phyloP scores from a whole-genome alignment of 2,797 vertebrate genomes.

The Dendrocincla tyrannina region DNA sequence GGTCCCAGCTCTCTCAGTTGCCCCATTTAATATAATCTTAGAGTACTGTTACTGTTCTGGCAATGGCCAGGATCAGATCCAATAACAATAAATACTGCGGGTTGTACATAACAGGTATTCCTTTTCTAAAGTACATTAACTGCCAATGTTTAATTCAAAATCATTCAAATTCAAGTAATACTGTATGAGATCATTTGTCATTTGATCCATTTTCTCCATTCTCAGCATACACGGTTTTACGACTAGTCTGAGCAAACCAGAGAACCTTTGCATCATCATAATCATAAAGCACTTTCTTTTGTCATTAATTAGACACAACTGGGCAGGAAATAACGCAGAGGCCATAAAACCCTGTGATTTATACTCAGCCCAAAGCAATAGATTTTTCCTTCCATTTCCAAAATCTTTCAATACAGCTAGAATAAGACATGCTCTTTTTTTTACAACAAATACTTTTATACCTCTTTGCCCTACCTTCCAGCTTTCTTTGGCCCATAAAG shows the following conservation, averaged over 20 bases:
- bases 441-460: not conserved
- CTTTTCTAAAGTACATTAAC: not conserved
- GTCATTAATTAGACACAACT: slow-evolving; percentile 67
- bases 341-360: slow-evolving; percentile 28
- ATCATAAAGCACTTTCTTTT: slow-evolving; percentile 59
- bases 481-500: not conserved
- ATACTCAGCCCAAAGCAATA: slow-evolving; percentile 27
- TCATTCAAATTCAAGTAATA: not conserved
- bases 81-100: not conserved
- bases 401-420: not conserved
- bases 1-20: not conserved
- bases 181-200: not conserved
- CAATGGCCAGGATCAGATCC: not conserved
- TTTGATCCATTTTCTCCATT: slow-evolving; percentile 17
- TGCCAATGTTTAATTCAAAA: slow-evolving; percentile 27
- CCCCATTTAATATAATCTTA: not conserved
- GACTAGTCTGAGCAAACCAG: slow-evolving; percentile 16
- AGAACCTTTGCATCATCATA: slow-evolving; percentile 44
- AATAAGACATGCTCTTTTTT: not conserved
- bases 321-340: slow-evolving; percentile 38
- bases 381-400: slow-evolving; percentile 5
- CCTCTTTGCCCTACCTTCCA: not conserved
- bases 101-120: not conserved
- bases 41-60: not conserved
- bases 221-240: slow-evolving; percentile 34